Base-by-base conservation (phyloP, 2,888 invertebrate species). In the Ochlodes sylvanus region DNA sequence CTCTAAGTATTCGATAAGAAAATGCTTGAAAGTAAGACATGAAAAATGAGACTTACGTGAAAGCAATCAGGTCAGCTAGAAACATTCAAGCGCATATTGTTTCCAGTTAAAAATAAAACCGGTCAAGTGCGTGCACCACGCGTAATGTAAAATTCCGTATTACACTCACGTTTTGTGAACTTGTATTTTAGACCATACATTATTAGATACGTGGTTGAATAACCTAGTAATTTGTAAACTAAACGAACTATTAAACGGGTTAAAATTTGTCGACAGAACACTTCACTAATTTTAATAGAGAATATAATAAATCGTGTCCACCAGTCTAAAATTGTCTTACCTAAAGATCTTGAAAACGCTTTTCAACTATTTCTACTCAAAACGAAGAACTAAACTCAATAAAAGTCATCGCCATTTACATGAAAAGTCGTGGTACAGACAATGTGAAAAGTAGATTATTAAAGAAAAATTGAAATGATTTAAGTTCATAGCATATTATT, bases 51-150 rank as follows among this genome's bases (percentile, higher is more conserved):
- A n/a, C 32, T 32, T 15, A 44, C 2, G 60, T 27, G 44, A 52
- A 52, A 52, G 52, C 52, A 52, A 52, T 60, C 21, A 60, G 60
- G 44, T 60, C 60, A 60, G 47, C 60, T 47, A 60, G 58, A 60
- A 60, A 60, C 32, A 47, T 60, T 60, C 47, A 60, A 47, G 47
- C 32, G 17, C 44, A 32, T 47, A 57, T 65, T 57, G 27, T 57
- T 57, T 3, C 38, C 12, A 21, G 57, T 50, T 50, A 52, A 47
- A 52, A 50, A 58, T 64, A 52, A 27, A 14, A 52, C 2, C 5
- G 52, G 50, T 50, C 19, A 50, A 50, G 50, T 50, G 50, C 50
- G 50, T 50, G 50, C 12, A 10, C 12, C 7, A 47, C 17, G 44
- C 47, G 19, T 50, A 50, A 50, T 50, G 19, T 50, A 50, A 19